A percentile compares a stretch with the other conserved stretches of the same genome.
Evolutionary conservation across 2,113 vertebrate genomes (phyloP).

Genomic region (Mellivora capensis): DNA sequence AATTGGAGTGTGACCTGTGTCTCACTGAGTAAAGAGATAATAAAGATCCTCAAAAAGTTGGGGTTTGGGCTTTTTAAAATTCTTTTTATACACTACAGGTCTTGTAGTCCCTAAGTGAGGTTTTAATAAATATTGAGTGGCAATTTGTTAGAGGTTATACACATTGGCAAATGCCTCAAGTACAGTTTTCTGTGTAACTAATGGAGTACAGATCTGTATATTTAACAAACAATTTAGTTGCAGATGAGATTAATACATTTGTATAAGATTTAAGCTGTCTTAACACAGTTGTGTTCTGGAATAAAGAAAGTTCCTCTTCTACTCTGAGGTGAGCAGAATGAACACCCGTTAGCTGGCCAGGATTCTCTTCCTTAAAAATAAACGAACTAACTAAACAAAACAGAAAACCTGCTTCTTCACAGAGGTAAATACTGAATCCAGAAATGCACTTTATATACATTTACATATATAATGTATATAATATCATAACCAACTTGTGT

Average conservation of each 20-base stretch:
- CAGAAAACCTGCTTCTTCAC: not conserved
- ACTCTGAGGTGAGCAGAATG: not conserved
- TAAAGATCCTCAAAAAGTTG: slow-evolving; percentile 79
- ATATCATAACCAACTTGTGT: not conserved
- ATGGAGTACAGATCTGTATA: not conserved
- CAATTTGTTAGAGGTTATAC: not conserved
- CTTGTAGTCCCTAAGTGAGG: not conserved
- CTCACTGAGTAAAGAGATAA: slow-evolving; percentile 74
- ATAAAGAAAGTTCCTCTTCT: not conserved
- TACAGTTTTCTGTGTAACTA: not conserved
- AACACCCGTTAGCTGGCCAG: not conserved
- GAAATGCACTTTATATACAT: not conserved
- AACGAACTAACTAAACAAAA: not conserved
- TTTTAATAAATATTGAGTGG: slow-evolving; percentile 11
- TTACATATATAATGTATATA: not conserved
- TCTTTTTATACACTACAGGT: not conserved
- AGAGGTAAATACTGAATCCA: not conserved
- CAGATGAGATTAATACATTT: not conserved
- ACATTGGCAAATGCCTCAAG: not conserved
- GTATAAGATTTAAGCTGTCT: not conserved
- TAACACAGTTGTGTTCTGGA: not conserved
- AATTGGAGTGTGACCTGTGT: slow-evolving; percentile 72
- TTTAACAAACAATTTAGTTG: not conserved
- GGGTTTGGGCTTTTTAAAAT: slow-evolving; percentile 67
- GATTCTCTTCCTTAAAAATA: not conserved